These are phyloP conservation scores for Lerema accius DNA, from an alignment of 1,140 invertebrate species.

Conservation along the genomic window DNA sequence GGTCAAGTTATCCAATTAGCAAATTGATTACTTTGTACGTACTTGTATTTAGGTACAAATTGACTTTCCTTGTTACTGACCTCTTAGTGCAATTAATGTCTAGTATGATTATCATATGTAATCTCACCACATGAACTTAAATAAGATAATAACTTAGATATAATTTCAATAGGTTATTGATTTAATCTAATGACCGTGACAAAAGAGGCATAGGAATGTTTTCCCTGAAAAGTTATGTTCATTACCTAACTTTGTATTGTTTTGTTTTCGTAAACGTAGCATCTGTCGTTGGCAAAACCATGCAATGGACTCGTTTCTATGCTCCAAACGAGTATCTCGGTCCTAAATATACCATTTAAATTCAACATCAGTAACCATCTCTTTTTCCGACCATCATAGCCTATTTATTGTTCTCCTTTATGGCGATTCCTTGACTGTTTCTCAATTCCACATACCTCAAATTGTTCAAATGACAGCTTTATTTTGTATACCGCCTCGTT, in stretches of 20 bases:
- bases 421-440: conserved; percentile 56
- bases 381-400: conserved; percentile 55
- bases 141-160: background rate
- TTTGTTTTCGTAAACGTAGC: conserved; percentile 67
- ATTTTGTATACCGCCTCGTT: conserved; percentile 24
- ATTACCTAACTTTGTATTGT: conserved; percentile 59
- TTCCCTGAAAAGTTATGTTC: conserved; percentile 59
- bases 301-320: conserved; percentile 74
- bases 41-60: too few species aligned
- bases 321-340: conserved; percentile 64
- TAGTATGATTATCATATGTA: too few species aligned
- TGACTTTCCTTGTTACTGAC: too few species aligned
- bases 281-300: conserved; percentile 61
- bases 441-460: conserved; percentile 34
- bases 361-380: conserved; percentile 68
- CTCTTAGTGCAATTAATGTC: too few species aligned
- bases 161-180: conserved; percentile 13
- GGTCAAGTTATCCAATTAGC: too few species aligned
- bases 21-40: too few species aligned
- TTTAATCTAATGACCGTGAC: conserved; percentile 6
- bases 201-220: conserved; percentile 28
- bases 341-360: conserved; percentile 77
- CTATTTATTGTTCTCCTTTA: conserved; percentile 69
- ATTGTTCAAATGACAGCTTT: conserved; percentile 29
- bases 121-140: too few species aligned